Percentiles rank a stretch among this genome's conserved stretches.
These are phyloP conservation scores for Hippocampus zosterae DNA, from an alignment of 2,113 vertebrate genomes.

Conservation along the genomic window DNA sequence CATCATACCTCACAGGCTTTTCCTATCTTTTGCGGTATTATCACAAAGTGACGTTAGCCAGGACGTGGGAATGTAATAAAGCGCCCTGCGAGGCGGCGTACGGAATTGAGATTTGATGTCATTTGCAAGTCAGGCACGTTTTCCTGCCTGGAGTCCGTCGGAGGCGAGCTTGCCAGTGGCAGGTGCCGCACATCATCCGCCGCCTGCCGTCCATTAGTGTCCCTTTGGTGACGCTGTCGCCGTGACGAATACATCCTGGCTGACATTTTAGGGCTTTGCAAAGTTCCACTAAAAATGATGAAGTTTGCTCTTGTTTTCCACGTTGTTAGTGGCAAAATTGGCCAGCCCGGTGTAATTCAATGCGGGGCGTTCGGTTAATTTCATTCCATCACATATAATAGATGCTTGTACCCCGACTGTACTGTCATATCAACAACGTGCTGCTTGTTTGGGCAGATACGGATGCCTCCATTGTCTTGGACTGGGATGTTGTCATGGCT, in stretches of 20 bases:
- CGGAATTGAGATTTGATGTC: slow-evolving; percentile 65
- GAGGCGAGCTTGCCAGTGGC: slow-evolving; percentile 61
- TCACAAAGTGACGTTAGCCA: slow-evolving; percentile 62
- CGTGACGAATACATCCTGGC: slow-evolving; percentile 54
- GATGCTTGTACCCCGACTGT: background rate
- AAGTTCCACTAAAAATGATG: slow-evolving; percentile 56
- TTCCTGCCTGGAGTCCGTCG: slow-evolving; percentile 58
- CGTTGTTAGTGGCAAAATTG: slow-evolving; percentile 33
- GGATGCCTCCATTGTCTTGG: background rate
- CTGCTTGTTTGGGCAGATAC: background rate
- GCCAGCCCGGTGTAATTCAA: slow-evolving; percentile 24
- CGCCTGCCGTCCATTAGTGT: slow-evolving; percentile 50
- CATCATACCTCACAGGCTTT: slow-evolving; percentile 62
- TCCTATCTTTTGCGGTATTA: slow-evolving; percentile 66
- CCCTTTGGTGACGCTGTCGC: slow-evolving; percentile 56
- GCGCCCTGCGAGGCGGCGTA: slow-evolving; percentile 58
- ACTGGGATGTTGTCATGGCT: background rate
- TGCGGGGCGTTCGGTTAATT: slow-evolving; percentile 8
- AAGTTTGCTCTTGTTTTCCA: slow-evolving; percentile 46
- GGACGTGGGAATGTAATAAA: slow-evolving; percentile 65
- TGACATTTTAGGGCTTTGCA: slow-evolving; percentile 53
- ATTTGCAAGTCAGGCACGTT: slow-evolving; percentile 70
- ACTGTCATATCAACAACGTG: background rate
- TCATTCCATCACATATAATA: background rate
- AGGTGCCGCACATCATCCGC: slow-evolving; percentile 65